These are phyloP conservation scores for Crocodylus rhombifer DNA, from an alignment of 2,797 vertebrate genomes.

Conservation along the genomic window DNA sequence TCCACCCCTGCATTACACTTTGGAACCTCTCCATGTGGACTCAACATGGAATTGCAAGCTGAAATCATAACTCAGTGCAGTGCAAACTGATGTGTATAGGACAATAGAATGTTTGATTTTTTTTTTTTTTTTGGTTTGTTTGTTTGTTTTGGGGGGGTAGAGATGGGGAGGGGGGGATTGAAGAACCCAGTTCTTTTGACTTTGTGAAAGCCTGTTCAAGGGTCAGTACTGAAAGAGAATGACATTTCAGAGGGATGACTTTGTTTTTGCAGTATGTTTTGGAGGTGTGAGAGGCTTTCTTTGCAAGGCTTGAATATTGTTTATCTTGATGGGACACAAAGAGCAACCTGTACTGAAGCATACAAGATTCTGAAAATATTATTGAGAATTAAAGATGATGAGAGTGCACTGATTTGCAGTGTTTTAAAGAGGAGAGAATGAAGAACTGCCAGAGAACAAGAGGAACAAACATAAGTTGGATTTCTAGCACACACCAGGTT, in stretches of 20 bases:
- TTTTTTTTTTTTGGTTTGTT: background rate
- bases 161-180: no score
- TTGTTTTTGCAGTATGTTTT: background rate
- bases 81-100: background rate
- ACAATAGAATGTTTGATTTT: background rate
- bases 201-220: background rate
- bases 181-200: background rate
- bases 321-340: slow-evolving; percentile 7
- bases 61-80: background rate
- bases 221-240: slow-evolving; percentile 24
- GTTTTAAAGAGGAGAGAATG: background rate
- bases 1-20: background rate
- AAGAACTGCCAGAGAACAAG: slow-evolving; percentile 1
- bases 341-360: background rate
- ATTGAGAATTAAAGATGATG: slow-evolving; percentile 34
- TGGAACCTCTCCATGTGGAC: background rate
- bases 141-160: no score
- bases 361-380: background rate
- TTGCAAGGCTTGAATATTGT: slow-evolving; percentile 10
- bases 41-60: background rate
- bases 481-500: slow-evolving; percentile 13
- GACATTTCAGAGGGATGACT: background rate
- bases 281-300: slow-evolving; percentile 15
- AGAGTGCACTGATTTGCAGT: background rate
- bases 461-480: background rate